Base-by-base conservation (phyloP, 2,888 invertebrate species). In the Tetragonula carbonaria region DNA sequence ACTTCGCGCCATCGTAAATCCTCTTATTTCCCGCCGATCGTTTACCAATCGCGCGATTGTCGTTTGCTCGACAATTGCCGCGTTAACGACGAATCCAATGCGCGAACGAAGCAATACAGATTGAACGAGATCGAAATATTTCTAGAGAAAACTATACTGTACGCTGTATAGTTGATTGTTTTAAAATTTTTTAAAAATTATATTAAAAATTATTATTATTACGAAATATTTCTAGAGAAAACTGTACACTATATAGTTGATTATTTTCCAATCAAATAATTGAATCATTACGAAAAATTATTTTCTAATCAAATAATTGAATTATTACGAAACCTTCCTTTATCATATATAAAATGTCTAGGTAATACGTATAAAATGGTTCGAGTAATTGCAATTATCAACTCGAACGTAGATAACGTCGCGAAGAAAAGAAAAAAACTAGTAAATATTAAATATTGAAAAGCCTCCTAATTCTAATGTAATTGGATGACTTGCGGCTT, bases 31-130 rank as follows among this genome's bases (percentile, higher is more conserved):
- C 53, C 21, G 13, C 38, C 57, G 65, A 65, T 71, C 51, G 45
- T 65, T 82, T 66, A 53, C 38, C 45, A 57, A 82, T 33, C 50
- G 8, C 33, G 63, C 38, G 51, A 59, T 82, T 59, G 45, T 28
- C 23, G 23, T 23, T 23, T 23, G 6, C 16, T 21, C 38, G 59
- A 59, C 75, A 59, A 82, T 66, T 23, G 21, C 28, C 16, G n/a
- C 65, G 59, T 65, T 66, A 59, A 28, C 33, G 38, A 59, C 28
- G 53, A 68, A 51, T 51, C 50, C 78, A 18, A 2, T 51, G 16
- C 6, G 16, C 23, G 68, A 80, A 67, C 50, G 62, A 73, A 73
- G 5, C 23, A 28, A 59, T n/a, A 0, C 14, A 51, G 33, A 51
- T 65, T 11, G 45, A 45, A 51, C 8, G 45, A 21, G 51, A 57